Percentiles rank a stretch among this genome's conserved stretches.
Conservation (phyloP, 1,140 invertebrate species). For the Drosophila albomicans region DNA sequence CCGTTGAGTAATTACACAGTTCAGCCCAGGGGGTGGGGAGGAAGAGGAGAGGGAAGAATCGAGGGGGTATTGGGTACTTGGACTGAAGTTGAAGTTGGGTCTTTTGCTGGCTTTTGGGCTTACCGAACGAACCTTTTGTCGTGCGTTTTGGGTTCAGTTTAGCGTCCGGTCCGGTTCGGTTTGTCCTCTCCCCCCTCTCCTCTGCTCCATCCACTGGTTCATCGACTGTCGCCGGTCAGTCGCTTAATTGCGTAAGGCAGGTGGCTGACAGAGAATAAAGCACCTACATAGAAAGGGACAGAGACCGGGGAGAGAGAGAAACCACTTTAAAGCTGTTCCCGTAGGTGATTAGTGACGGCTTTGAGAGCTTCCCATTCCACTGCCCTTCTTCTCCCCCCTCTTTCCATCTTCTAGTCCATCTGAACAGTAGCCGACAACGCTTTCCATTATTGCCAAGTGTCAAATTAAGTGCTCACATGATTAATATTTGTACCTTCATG, state of each 20-base stretch:
- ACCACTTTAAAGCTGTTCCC: slow-evolving; percentile 80
- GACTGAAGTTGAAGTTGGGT: slow-evolving; percentile 12
- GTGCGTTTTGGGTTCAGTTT: slow-evolving; percentile 38
- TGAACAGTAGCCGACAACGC: slow-evolving; percentile 51
- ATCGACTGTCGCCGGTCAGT: slow-evolving; percentile 48
- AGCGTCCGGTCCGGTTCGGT: slow-evolving; percentile 21
- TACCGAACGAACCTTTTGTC: slow-evolving; percentile 66
- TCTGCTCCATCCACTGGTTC: background rate
- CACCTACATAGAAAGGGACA: slow-evolving; percentile 51
- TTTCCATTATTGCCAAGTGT: slow-evolving; percentile 82
- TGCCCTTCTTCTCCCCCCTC: background rate
- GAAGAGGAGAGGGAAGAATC: background rate
- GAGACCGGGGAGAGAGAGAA: slow-evolving; percentile 35
- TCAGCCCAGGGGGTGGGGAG: slow-evolving; percentile 20
- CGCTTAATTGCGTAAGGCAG: slow-evolving; percentile 83
- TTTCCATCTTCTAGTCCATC: background rate
- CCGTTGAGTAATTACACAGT: slow-evolving; percentile 77
- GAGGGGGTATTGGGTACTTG: slow-evolving; percentile 2
- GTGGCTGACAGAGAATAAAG: slow-evolving; percentile 74
- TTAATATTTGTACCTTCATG: slow-evolving; percentile 64
- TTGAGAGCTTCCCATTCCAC: slow-evolving; percentile 25
- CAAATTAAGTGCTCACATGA: slow-evolving; percentile 82
- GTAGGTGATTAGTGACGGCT: slow-evolving; percentile 75
- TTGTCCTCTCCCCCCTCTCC: too few species aligned
- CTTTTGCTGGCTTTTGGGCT: slow-evolving; percentile 37